Base-by-base conservation (phyloP, 1,140 invertebrate species). In the Ceratoteleas bidentatus region DNA sequence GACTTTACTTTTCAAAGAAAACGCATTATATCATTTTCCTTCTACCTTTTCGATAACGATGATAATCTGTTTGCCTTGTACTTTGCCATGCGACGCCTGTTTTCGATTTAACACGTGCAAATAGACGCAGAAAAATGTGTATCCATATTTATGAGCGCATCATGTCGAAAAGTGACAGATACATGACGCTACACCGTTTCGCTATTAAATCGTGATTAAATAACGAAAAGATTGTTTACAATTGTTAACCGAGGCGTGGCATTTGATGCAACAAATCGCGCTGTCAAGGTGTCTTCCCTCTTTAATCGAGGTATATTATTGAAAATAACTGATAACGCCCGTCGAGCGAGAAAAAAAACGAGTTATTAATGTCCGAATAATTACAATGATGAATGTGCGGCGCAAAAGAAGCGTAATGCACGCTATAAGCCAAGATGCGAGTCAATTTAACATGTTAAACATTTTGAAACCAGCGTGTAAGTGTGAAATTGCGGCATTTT, bases 71-170 rank as follows among this genome's bases (percentile, higher is more conserved):
- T 56, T 38, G 43, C 15, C 36, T 58, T 58, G 14, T 38, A 24
- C 38, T 58, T 58, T 43, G 8, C n/a, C 14, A 7, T 7, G 2
- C 15, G 49, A 50, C 8, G 3, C 3, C 15, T 50, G 49, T 24
- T 50, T 58, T 58, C 6, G 56, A 58, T 16, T 11, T 8, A 43
- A 11, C 56, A 58, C 8, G 56, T 58, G 14, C 4, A 58, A 40
- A 24, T 43, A 34, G 10, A 24, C 14, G 53, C 7, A 38, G 13
- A 56, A 56, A 56, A 56, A 43, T 32, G 36, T 32, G 7, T 24
- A 58, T 58, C 36, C 14, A 58, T 43, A 58, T 58, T 58, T 43
- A 43, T 58, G 10, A 58, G 40, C 15, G 56, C 15, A 58, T 43
- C 56, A 24, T 13, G 14, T 43, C 56, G 8, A 58, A 43, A 58